These are phyloP conservation scores for Montipora efflorescens DNA, from an alignment of 64 coral and sea anemone genomes.

Conservation along the genomic window DNA sequence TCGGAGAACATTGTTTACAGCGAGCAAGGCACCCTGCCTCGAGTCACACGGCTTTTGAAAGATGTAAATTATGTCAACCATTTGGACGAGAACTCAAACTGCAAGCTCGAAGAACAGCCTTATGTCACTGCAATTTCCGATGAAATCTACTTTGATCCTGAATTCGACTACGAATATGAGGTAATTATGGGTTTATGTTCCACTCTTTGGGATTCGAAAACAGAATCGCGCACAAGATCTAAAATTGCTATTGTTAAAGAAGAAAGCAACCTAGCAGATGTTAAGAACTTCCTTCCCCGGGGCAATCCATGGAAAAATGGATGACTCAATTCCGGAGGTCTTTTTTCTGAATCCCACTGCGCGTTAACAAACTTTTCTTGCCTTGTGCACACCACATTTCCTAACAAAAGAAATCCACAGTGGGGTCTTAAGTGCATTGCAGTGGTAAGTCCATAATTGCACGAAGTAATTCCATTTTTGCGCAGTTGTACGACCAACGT, in stretches of 20 bases:
- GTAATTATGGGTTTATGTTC: slow-evolving; percentile 30
- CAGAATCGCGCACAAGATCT: background rate
- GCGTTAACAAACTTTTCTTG: background rate
- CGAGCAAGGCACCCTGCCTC: slow-evolving; percentile 67
- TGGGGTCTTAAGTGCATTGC: background rate
- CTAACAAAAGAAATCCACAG: background rate
- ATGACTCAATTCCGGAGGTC: background rate
- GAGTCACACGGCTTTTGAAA: slow-evolving; percentile 66
- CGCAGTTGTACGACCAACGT: background rate
- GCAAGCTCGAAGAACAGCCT: slow-evolving; percentile 63
- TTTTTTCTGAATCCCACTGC: background rate
- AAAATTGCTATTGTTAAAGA: background rate
- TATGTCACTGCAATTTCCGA: slow-evolving; percentile 91
- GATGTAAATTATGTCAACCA: slow-evolving; percentile 81
- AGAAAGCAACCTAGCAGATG: background rate
- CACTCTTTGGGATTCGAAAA: background rate
- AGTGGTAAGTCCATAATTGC: background rate
- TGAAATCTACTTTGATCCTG: slow-evolving; percentile 94
- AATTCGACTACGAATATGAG: slow-evolving; percentile 98
- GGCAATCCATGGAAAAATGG: background rate
- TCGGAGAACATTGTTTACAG: slow-evolving; percentile 67
- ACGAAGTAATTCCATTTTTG: background rate
- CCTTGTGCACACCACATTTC: background rate
- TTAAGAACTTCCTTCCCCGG: background rate
- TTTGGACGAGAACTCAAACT: slow-evolving; percentile 89